Percentiles rank a stretch among this genome's conserved stretches.
These are phyloP conservation scores for Formica exsecta DNA, from an alignment of 1,140 invertebrate species.

Conservation along the genomic window DNA sequence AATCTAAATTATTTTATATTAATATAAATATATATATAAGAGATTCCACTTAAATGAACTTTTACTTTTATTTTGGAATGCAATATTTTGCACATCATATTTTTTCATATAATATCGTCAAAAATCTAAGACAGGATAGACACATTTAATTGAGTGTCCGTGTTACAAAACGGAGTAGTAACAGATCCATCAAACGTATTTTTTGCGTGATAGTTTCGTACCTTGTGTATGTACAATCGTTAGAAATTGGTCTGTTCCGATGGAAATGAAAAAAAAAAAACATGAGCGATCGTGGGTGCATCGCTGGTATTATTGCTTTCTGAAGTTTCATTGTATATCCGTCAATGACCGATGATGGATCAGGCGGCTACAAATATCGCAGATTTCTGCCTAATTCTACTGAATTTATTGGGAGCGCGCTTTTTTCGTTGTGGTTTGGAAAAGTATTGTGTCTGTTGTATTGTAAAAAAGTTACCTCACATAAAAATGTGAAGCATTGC, in stretches of 20 bases:
- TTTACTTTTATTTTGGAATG: not conserved
- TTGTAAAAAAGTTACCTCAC: conserved; percentile 30
- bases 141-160: not conserved
- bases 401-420: conserved; percentile 44
- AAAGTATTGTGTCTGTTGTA: conserved; percentile 2
- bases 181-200: conserved; percentile 27
- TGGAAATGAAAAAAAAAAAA: conserved; percentile 53
- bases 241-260: conserved; percentile 31
- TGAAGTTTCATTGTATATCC: conserved; percentile 63
- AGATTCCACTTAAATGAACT: not conserved
- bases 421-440: conserved; percentile 36
- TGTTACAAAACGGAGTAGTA: conserved; percentile 16
- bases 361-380: conserved; percentile 53
- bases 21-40: not conserved
- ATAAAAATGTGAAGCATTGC: not conserved
- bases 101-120: not conserved
- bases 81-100: not conserved
- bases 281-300: conserved; percentile 30
- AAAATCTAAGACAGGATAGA: conserved; percentile 3
- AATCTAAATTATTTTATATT: not conserved
- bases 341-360: conserved; percentile 69
- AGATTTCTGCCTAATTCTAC: conserved; percentile 14
- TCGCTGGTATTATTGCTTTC: conserved; percentile 37
- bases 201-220: conserved; percentile 38
- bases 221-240: conserved; percentile 36